A percentile compares a stretch with the other conserved stretches of the same genome.
These are phyloP conservation scores for Elgaria multicarinata DNA, from an alignment of 2,113 vertebrate genomes.

Conservation along the genomic window DNA sequence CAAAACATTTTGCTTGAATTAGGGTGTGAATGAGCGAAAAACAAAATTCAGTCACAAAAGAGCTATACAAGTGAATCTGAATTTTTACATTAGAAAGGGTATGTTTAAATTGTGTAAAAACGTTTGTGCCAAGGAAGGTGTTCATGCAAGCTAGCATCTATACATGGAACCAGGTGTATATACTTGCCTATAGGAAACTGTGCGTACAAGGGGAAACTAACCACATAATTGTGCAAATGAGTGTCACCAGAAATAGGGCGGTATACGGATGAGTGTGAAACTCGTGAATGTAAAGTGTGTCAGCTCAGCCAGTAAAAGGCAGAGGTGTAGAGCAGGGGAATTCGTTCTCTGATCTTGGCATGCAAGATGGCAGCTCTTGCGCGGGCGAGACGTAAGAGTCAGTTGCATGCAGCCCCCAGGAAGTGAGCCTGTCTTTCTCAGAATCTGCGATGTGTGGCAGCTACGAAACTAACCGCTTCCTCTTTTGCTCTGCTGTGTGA, in stretches of 20 bases:
- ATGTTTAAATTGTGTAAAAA: background rate
- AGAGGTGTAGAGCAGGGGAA: background rate
- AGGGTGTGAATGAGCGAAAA: background rate
- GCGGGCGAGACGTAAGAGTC: too few relatives aligned
- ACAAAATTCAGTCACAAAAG: background rate
- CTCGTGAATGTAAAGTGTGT: background rate
- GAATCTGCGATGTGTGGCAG: background rate
- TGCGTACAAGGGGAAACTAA: background rate
- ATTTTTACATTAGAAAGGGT: background rate
- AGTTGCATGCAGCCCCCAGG: background rate
- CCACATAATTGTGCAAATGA: background rate
- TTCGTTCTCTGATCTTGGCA: background rate
- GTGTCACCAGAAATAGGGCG: background rate
- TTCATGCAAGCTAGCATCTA: background rate
- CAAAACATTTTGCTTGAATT: background rate
- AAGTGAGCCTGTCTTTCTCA: constrained; percentile 8
- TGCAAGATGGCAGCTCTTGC: background rate
- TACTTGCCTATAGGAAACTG: background rate
- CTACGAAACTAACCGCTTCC: background rate
- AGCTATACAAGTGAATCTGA: background rate
- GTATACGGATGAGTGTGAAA: background rate
- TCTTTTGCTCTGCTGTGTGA: background rate
- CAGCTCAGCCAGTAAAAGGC: background rate
- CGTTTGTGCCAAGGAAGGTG: background rate
- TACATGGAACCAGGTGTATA: background rate